Conservation (phyloP, 2,797 vertebrate genomes). For the Alfaro cultratus region DNA sequence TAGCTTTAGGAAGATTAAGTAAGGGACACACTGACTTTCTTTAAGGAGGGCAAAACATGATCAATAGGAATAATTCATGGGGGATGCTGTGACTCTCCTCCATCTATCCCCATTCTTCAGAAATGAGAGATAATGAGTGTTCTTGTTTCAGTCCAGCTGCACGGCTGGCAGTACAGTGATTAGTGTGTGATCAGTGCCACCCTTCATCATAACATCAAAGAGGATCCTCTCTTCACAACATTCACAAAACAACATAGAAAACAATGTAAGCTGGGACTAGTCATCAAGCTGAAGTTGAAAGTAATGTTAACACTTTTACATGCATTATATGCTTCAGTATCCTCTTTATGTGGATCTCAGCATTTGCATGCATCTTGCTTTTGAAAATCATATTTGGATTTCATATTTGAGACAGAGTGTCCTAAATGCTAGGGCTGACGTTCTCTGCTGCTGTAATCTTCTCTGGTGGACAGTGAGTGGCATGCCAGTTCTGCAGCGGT, state of each 20-base stretch:
- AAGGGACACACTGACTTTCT: constrained; percentile 9
- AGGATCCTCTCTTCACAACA: constrained; percentile 30
- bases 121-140: constrained; percentile 77
- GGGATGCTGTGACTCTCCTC: constrained; percentile 53
- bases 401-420: constrained; percentile 45
- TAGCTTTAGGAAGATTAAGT: constrained; percentile 24
- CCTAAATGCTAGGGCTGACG: constrained; percentile 65
- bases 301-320: neutral
- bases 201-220: constrained; percentile 56
- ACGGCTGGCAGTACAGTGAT: constrained; percentile 63
- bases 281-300: neutral
- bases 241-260: neutral
- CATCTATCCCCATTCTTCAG: constrained; percentile 67
- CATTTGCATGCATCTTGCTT: constrained; percentile 2
- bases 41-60: constrained; percentile 45
- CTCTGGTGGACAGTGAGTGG: constrained; percentile 57
- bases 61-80: constrained; percentile 80
- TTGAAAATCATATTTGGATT: constrained; percentile 33
- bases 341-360: neutral
- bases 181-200: constrained; percentile 67
- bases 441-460: constrained; percentile 62
- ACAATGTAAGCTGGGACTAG: neutral
- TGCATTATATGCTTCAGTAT: neutral
- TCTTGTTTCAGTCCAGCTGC: constrained; percentile 80
- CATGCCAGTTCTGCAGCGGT: constrained; percentile 49